Evolutionary conservation across 2,797 vertebrate genomes (phyloP), one percentile per base, ranked within the genome.

Genomic region (Sardinella longiceps): DNA sequence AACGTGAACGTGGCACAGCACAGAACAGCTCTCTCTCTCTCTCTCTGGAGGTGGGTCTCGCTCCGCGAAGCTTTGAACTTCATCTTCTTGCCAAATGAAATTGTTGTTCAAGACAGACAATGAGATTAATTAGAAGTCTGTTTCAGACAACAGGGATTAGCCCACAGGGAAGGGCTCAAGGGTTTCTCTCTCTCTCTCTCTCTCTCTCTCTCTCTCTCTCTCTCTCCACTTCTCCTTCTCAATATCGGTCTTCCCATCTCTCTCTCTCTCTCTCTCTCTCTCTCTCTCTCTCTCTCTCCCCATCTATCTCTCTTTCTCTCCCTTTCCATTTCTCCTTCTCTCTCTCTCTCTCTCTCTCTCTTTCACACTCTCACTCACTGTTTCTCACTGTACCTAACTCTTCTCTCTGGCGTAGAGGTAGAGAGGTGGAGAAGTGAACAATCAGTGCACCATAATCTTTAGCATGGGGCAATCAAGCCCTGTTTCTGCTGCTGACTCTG

Each of bases 51-150:
- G 89, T 84, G 33, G 18, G 83, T 86, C 53, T 88, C 88, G n/a
- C n/a, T n/a, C n/a, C n/a, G n/a, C 87, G 88, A 91, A 90, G 85
- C 82, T 87, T 53, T 81, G 85, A 48, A 48, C 46, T 48, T 48
- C 11, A 12, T 84, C 88, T 83, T 84, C 84, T 85, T 89, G 87
- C 87, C 87, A 90, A 87, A 86, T 82, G 85, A 80, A 88, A 86
- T 86, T 88, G 86, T 85, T 85, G 84, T 89, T 87, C 90, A 89
- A 87, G 85, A 85, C 86, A 88, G 86, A 88, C 87, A 88, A 89
- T 85, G 85, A 87, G 87, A 88, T 91, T 90, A 88, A 84, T 80
- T 81, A 85, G 56, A 39, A 89, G 83, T 85, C 88, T 90, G 86
- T 84, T 81, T 87, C 85, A 86, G 89, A 88, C 82, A 87, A 82